Conservation (phyloP, 2,888 invertebrate species). For the Drosophila affinis region DNA sequence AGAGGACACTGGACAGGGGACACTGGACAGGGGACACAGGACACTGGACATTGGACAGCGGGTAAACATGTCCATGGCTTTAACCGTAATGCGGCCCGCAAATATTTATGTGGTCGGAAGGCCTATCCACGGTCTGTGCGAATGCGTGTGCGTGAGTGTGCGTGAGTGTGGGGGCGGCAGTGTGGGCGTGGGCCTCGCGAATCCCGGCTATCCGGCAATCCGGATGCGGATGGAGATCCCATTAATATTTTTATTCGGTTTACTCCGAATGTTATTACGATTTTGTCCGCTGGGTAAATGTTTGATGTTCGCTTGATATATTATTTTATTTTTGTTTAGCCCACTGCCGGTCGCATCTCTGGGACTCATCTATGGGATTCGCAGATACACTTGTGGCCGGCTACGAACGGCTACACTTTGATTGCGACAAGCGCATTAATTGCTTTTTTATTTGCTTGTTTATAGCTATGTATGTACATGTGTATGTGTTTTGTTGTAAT, state of each 20-base stretch:
- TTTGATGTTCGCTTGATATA: constrained; percentile 35
- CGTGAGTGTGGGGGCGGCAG: not conserved
- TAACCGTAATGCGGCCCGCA: constrained; percentile 59
- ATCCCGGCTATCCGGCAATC: not conserved
- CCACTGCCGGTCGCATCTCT: constrained; percentile 41
- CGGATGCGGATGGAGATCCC: constrained; percentile 7
- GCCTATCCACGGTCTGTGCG: not conserved
- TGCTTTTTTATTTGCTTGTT: constrained; percentile 64
- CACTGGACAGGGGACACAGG: not conserved
- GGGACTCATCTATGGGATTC: too few species aligned
- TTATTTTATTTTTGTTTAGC: constrained; percentile 56
- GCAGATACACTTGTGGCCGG: constrained; percentile 10
- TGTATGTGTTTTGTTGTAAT: constrained; percentile 20
- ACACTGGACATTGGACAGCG: not conserved
- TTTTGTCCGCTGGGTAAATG: constrained; percentile 40
- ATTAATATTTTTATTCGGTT: constrained; percentile 73
- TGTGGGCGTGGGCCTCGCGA: not conserved
- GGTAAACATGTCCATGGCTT: constrained; percentile 44
- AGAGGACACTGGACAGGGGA: not conserved
- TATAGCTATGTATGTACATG: constrained; percentile 39
- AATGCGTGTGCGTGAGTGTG: not conserved
- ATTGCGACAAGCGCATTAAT: constrained; percentile 68
- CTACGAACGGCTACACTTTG: constrained; percentile 30
- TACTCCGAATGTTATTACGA: constrained; percentile 46
- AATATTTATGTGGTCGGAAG: constrained; percentile 63